Evolutionary conservation across 2,888 invertebrate species (phyloP), one percentile per base, ranked within the genome.

Genomic region (Pocota personata): DNA sequence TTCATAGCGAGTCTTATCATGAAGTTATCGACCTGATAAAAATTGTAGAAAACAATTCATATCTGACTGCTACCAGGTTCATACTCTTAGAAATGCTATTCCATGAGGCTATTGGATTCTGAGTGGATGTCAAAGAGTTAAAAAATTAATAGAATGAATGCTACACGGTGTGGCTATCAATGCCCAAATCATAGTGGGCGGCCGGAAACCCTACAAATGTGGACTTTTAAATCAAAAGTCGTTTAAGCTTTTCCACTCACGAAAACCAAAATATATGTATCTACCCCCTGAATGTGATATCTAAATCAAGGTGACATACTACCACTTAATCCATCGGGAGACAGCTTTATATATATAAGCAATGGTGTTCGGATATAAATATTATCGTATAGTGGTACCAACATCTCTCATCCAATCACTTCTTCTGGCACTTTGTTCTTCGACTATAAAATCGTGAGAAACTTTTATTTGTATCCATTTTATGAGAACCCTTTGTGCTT

Each of bases 371-470:
- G 58, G 60, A 67, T 57, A 75, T 55, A 30, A 43, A 60, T 73
- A 66, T 10, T 66, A 24, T 46, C n/a, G 1, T 2, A 12, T 32
- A 50, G 32, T 43, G 72, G 72, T 30, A 19, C 64, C 48, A 35
- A 14, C 55, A 50, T 67, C 8, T 24, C 16, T 58, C 10, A 21
- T 32, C 8, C 19, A 60, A 48, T 62, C 46, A 52, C 40, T 55
- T 67, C 37, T 8, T 16, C 19, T 48, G 35, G 5, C 52, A 32
- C 66, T 48, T 35, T 58, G n/a, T 50, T 43, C n/a, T 27, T 55
- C n/a, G 43, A 7, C 40, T 24, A 35, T 64, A 71, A 82, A 83
- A 43, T 78, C 78, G 78, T 83, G 82, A 83, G 67, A 83, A 82
- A 73, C 35, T 71, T 48, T n/a, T n/a, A n/a, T n/a, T n/a, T n/a